These are phyloP conservation scores for Drosophila subsilvestris DNA, from an alignment of 2,888 invertebrate genomes.

Conservation along the genomic window DNA sequence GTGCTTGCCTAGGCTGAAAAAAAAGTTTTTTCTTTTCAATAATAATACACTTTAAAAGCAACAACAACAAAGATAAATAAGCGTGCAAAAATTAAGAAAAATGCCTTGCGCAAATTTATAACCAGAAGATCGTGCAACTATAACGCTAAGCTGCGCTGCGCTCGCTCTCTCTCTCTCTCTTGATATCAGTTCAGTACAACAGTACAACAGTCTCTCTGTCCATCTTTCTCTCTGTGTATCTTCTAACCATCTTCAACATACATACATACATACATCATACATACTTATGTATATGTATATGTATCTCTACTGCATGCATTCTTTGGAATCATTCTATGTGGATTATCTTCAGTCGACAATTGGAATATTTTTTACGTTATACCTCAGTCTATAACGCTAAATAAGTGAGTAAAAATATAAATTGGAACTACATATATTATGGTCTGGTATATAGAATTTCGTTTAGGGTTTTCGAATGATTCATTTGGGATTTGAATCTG, in stretches of 20 bases:
- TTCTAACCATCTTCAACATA: neutral
- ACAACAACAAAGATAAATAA: constrained; percentile 2
- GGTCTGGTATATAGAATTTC: neutral
- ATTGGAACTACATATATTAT: no score
- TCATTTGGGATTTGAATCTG: neutral
- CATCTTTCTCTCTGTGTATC: neutral
- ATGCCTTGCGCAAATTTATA: constrained; percentile 54
- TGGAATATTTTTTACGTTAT: constrained; percentile 82
- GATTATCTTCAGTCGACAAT: constrained; percentile 52
- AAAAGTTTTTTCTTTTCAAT: constrained; percentile 49
- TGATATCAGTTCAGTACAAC: neutral
- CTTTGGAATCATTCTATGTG: constrained; percentile 77
- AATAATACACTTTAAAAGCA: constrained; percentile 35
- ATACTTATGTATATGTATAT: neutral
- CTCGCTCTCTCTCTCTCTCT: constrained; percentile 14
- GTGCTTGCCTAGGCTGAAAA: constrained; percentile 54
- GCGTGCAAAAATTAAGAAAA: constrained; percentile 42
- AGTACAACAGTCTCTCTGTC: neutral
- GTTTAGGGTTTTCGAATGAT: neutral
- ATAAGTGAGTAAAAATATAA: constrained; percentile 71
- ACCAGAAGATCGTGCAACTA: constrained; percentile 39
- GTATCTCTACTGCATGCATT: constrained; percentile 69
- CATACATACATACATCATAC: neutral
- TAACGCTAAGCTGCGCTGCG: neutral
- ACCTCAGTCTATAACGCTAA: constrained; percentile 78